Evolutionary conservation across 2,113 vertebrate genomes (phyloP), one percentile per base, ranked within the genome.

Genomic region (Crypturellus undulatus): DNA sequence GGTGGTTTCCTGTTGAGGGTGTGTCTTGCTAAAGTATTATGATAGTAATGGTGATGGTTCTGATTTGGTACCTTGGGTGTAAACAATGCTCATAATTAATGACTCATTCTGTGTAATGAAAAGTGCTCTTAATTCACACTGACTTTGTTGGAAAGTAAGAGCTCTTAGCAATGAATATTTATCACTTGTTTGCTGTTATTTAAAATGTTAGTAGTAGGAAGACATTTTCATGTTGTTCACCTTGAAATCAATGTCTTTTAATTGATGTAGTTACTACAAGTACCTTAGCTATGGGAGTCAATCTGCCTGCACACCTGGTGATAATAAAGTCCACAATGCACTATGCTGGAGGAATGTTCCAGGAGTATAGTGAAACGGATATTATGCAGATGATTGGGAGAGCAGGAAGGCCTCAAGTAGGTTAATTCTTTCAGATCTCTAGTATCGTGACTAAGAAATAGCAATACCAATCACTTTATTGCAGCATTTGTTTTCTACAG

Each of bases 321-420:
- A 94, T 99, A 93, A 98, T 99, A 96, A 99, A 99, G 97, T 99
- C 99, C 71, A 99, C 99, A 72, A 98, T 98, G 98, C 99, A 99
- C 97, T 99, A 99, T 87, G 97, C 97, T 80, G 98, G 98, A 92
- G 99, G 99, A 93, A 97, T 99, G 94, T 99, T 99, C 97, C 98
- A 99, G 96, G 99, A 99, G 77, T 99, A 99, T 96, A 99, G 98
- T 64, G 99, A 99, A 95, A 98, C 99, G 43, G 99, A 99, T 97
- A 98, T 99, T 95, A 98, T 99, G 85, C 99, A 99, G 98, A 99
- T 99, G 99, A 99, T 99, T 91, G 99, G 99, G 60, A 98, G 99
- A 98, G 99, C 99, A 85, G 99, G 99, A 87, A 98, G 99, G 84
- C 99, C 99, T 92, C 99, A 99, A 97, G 99, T 99, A 97, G 94